These are phyloP conservation scores for Ormyrus nitidulus DNA, from an alignment of 2,888 invertebrate genomes.

Conservation along the genomic window DNA sequence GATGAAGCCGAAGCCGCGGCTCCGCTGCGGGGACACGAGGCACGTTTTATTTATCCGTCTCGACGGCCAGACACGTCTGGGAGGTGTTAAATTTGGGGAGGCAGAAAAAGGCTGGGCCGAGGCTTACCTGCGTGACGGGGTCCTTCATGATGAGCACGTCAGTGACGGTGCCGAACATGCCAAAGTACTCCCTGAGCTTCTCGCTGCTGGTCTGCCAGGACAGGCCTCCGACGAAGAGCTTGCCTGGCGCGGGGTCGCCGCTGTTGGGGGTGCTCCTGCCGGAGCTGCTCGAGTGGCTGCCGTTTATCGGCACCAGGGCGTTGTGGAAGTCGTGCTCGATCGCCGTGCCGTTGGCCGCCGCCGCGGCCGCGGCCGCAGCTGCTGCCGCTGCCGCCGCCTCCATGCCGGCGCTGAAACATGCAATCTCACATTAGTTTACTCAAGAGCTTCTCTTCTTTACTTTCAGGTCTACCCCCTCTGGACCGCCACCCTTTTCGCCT, in stretches of 20 bases:
- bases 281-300: conserved; percentile 81
- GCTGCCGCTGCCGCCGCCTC: conserved; percentile 71
- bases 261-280: conserved; percentile 86
- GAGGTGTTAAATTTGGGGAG: not conserved
- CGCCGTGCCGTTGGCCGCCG: conserved; percentile 76
- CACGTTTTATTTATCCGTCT: not conserved
- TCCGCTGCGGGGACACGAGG: conserved; percentile 82
- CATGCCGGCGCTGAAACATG: conserved; percentile 76
- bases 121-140: conserved; percentile 89
- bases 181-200: conserved; percentile 93
- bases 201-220: conserved; percentile 96
- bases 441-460: not conserved
- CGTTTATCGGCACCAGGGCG: conserved; percentile 75
- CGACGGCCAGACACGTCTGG: not conserved
- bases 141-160: conserved; percentile 97
- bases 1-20: conserved; percentile 95
- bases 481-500: conserved; percentile 57
- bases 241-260: conserved; percentile 86
- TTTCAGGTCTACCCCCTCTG: conserved; percentile 70
- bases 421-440: not conserved
- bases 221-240: conserved; percentile 92
- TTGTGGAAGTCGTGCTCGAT: conserved; percentile 78
- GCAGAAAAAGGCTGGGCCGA: not conserved
- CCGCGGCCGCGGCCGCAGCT: conserved; percentile 69
- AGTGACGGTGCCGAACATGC: conserved; percentile 93